Evolutionary conservation across 2,797 vertebrate genomes (phyloP).

Genomic region (Chaunax sp.): DNA sequence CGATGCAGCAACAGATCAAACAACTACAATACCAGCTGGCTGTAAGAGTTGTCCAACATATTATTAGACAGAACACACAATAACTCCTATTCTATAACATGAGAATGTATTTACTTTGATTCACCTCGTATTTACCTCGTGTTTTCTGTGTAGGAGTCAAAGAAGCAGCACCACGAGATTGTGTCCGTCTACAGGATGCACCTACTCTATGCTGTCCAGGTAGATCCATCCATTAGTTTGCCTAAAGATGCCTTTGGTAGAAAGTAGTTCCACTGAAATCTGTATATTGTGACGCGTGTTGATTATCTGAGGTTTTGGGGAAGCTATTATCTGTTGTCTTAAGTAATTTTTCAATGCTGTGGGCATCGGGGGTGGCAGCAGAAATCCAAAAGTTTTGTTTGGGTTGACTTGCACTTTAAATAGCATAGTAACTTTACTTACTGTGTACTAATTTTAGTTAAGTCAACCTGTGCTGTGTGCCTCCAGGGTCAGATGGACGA

Average conservation of each 20-base stretch:
- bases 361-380: not conserved
- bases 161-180: conserved; percentile 96
- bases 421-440: too few species aligned
- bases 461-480: not conserved
- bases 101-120: not conserved
- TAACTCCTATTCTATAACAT: not conserved
- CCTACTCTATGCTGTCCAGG: conserved; percentile 98
- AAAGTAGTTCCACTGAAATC: too few species aligned
- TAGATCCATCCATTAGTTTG: conserved; percentile 61
- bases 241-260: not conserved
- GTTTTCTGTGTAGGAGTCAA: conserved; percentile 87
- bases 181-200: conserved; percentile 98
- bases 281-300: too few species aligned
- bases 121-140: not conserved
- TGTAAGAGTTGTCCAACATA: conserved; percentile 80
- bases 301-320: too few species aligned
- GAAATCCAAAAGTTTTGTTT: not conserved
- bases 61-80: not conserved
- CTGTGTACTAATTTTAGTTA: too few species aligned
- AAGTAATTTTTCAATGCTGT: not conserved
- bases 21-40: conserved; percentile 94
- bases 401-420: too few species aligned
- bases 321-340: too few species aligned
- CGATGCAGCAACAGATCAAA: conserved; percentile 93
- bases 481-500: conserved; percentile 98